These are phyloP conservation scores for Xiphophorus hellerii DNA, from an alignment of 2,113 vertebrate species.

Conservation along the genomic window DNA sequence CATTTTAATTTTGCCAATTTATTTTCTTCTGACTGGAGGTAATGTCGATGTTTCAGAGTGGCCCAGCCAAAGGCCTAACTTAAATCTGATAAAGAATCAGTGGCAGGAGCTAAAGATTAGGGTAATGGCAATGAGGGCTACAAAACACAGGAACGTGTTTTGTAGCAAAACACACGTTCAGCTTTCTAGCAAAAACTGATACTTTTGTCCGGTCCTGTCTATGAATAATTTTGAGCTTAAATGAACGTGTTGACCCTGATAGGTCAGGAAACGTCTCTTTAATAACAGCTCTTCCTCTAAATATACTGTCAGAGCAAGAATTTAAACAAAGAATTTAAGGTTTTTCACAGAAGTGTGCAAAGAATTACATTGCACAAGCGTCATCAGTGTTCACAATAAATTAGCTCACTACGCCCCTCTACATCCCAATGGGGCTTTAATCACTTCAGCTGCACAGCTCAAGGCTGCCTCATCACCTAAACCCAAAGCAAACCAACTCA, in stretches of 20 bases:
- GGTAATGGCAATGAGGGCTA: no score
- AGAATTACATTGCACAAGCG: neutral
- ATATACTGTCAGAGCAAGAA: neutral
- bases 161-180: no score
- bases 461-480: slow-evolving; percentile 58
- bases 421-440: slow-evolving; percentile 26
- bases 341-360: neutral
- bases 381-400: slow-evolving; percentile 13
- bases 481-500: slow-evolving; percentile 19
- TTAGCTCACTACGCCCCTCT: slow-evolving; percentile 16
- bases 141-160: no score
- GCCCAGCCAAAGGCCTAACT: neutral
- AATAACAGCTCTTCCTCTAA: neutral
- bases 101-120: no score
- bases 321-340: neutral
- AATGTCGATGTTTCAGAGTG: neutral
- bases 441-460: slow-evolving; percentile 33
- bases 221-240: neutral
- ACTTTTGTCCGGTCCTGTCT: neutral
- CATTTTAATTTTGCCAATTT: no score
- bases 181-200: no score
- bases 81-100: no score
- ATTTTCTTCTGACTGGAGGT: neutral
- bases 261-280: neutral
- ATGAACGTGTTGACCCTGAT: neutral